A percentile compares a stretch with the other conserved stretches of the same genome.
phyloP scores from a whole-genome alignment of 2,113 vertebrate species.

The Sinocyclocheilus anophthalmus region DNA sequence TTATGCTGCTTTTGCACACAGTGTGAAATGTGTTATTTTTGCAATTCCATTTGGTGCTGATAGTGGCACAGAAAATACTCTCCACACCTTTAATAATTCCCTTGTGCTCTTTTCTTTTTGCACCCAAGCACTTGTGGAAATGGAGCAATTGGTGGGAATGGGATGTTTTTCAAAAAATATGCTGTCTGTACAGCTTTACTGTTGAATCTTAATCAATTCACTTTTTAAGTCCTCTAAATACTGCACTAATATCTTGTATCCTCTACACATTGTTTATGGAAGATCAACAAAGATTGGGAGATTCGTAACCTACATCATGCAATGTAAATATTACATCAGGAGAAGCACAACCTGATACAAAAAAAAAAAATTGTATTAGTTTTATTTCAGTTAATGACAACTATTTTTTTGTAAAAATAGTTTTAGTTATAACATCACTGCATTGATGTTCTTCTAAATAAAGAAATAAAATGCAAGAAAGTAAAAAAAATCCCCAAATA shows the following conservation, averaged over 20 bases:
- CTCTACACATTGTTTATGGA: background rate
- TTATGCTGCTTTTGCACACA: background rate
- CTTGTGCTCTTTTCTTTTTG: background rate
- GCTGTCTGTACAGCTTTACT: background rate
- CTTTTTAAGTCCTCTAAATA: background rate
- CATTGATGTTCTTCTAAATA: background rate
- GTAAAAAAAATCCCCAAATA: background rate
- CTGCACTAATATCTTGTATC: background rate
- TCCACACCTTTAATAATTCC: background rate
- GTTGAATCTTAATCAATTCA: background rate
- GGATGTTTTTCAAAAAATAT: background rate
- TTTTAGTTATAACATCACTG: background rate
- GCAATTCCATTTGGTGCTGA: background rate
- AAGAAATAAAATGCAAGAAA: background rate
- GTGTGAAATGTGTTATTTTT: constrained; percentile 3
- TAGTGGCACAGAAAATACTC: background rate
- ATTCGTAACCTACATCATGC: background rate
- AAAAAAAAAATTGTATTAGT: too few species aligned
- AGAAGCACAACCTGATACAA: background rate
- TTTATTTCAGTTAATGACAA: too few species aligned
- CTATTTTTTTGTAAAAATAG: too few species aligned
- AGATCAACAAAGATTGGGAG: background rate
- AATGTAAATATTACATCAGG: background rate
- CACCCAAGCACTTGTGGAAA: background rate
- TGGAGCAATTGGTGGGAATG: background rate